These are phyloP conservation scores for Petrolisthes cinctipes DNA, from an alignment of 2,888 invertebrate species.

Conservation along the genomic window DNA sequence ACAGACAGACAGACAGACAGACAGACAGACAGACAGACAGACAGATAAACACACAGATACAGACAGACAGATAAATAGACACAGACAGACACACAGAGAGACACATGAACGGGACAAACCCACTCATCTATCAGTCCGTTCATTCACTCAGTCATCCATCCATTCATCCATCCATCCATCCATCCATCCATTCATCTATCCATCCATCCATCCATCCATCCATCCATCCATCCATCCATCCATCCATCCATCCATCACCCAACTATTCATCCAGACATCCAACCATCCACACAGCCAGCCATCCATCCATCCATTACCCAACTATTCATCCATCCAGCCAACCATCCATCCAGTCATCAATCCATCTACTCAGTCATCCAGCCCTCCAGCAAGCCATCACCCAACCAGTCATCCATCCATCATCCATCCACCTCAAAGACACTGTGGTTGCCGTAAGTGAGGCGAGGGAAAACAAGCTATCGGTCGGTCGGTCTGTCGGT, in stretches of 20 bases:
- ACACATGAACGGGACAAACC: neutral
- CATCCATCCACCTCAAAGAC: neutral
- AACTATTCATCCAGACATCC: neutral
- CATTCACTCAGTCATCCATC: neutral
- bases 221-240: no score
- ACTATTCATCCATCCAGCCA: slow-evolving; percentile 14
- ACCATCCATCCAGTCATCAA: neutral
- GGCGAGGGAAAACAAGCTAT: slow-evolving; percentile 59
- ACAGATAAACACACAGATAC: neutral
- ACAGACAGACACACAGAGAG: neutral
- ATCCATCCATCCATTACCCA: neutral
- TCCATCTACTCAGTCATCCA: no score
- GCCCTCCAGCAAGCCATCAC: no score
- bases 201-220: neutral
- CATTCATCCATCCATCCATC: slow-evolving; percentile 3
- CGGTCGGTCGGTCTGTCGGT: neutral
- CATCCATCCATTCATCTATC: neutral
- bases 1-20: no score
- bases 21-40: neutral
- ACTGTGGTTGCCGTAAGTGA: slow-evolving; percentile 38
- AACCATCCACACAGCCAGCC: slow-evolving; percentile 8
- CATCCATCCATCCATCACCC: no score
- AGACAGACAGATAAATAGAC: no score
- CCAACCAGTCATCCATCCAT: no score
- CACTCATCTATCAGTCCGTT: no score